A percentile compares a stretch with the other conserved stretches of the same genome.
Conservation (phyloP, 1,140 invertebrate species). For the Zophobas morio region DNA sequence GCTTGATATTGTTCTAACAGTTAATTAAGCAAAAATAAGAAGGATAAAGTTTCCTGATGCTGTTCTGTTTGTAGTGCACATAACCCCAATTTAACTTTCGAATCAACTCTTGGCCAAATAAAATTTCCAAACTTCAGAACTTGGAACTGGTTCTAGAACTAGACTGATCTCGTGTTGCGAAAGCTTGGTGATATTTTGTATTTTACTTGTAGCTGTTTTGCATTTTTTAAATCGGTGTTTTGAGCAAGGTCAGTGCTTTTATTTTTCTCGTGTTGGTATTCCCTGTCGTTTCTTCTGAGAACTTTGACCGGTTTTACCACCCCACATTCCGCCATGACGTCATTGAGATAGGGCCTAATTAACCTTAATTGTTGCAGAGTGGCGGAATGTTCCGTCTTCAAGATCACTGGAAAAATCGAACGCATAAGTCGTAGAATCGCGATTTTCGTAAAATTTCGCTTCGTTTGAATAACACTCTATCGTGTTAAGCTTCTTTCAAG, state of each 20-base stretch:
- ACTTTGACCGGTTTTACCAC: constrained; percentile 33
- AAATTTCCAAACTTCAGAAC: constrained; percentile 47
- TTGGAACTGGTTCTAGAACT: constrained; percentile 47
- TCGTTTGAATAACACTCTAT: constrained; percentile 29
- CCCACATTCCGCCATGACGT: constrained; percentile 3
- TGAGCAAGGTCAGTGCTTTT: constrained; percentile 36
- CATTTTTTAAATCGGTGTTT: constrained; percentile 13
- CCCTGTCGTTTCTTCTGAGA: neutral
- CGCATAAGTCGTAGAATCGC: neutral
- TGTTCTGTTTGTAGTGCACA: constrained; percentile 4
- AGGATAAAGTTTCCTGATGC: neutral
- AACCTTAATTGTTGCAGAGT: neutral
- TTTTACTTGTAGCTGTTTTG: constrained; percentile 32
- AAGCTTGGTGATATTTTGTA: constrained; percentile 36
- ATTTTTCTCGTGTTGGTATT: constrained; percentile 7
- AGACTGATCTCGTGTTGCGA: constrained; percentile 41
- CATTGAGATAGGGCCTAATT: neutral
- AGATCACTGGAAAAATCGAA: neutral
- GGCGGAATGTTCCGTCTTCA: constrained; percentile 17
- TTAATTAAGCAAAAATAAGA: neutral
- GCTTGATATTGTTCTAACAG: constrained; percentile 8
- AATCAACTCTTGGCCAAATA: constrained; percentile 31
- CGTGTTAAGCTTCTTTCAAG: constrained; percentile 30
- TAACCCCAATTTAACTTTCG: constrained; percentile 38
- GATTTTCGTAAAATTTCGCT: constrained; percentile 9